Conservation (phyloP, 2,113 vertebrate species). For the Coregonus clupeaformis region DNA sequence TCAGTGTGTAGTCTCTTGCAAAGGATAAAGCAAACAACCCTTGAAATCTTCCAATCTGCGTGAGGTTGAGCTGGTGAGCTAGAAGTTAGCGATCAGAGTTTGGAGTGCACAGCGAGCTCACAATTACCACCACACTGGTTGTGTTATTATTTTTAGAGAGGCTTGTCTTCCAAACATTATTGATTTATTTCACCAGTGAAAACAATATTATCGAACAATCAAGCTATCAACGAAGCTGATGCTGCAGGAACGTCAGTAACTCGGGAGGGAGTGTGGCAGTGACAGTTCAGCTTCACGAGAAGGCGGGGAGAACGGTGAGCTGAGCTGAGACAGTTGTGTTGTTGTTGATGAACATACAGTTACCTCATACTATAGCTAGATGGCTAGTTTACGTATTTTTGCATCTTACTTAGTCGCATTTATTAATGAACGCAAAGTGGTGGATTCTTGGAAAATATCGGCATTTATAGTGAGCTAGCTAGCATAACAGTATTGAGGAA, state of each 20-base stretch:
- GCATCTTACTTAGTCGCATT: not conserved
- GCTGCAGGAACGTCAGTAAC: conserved; percentile 6
- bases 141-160: conserved; percentile 3
- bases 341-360: conserved; percentile 53
- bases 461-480: not conserved
- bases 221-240: conserved; percentile 4
- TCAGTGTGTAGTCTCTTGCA: not conserved
- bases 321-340: conserved; percentile 58
- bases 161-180: conserved; percentile 30
- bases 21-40: conserved; percentile 38
- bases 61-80: conserved; percentile 37
- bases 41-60: conserved; percentile 18
- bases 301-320: conserved; percentile 66
- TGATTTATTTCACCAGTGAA: conserved; percentile 35
- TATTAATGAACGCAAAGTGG: not conserved
- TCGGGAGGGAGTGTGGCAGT: conserved; percentile 51
- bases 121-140: not conserved
- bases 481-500: not conserved
- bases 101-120: conserved; percentile 8
- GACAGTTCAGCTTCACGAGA: conserved; percentile 60
- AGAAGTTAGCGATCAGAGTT: conserved; percentile 35
- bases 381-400: conserved; percentile 22
- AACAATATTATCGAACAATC: not conserved
- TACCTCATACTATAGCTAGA: conserved; percentile 33
- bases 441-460: not conserved